Evolutionary conservation across 1,140 invertebrate genomes (phyloP).

Genomic region (Bombus terrestris): DNA sequence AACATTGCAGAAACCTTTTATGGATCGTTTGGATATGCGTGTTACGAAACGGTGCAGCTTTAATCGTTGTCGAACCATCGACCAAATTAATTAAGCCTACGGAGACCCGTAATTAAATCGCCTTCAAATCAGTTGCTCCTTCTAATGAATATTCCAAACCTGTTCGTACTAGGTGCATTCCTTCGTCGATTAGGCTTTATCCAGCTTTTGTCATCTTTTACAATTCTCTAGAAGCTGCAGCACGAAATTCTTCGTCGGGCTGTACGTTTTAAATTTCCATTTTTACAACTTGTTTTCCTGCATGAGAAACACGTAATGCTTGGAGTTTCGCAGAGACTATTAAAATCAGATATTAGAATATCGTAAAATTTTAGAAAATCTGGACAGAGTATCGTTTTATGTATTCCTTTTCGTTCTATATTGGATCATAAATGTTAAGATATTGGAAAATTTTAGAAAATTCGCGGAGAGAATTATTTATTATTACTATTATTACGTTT

Average conservation of each 20-base stretch:
- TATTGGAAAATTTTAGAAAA: neutral
- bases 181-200: constrained; percentile 58
- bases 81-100: constrained; percentile 76
- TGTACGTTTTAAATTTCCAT: constrained; percentile 22
- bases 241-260: constrained; percentile 3
- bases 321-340: too few species aligned
- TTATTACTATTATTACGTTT: neutral
- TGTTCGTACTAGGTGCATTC: constrained; percentile 59
- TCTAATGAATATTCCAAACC: constrained; percentile 75
- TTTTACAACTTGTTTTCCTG: neutral
- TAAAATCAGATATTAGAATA: too few species aligned
- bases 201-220: constrained; percentile 54
- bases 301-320: too few species aligned
- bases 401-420: too few species aligned
- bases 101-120: constrained; percentile 75
- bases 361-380: too few species aligned
- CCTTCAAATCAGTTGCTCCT: constrained; percentile 69
- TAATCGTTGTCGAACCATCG: constrained; percentile 74
- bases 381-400: too few species aligned
- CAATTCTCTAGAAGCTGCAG: constrained; percentile 36
- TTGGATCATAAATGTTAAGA: too few species aligned
- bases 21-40: neutral
- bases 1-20: constrained; percentile 3
- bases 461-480: neutral
- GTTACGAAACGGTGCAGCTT: constrained; percentile 40